Evolutionary conservation across 2,888 invertebrate species (phyloP).

Genomic region (Ornithoptera alexandrae): DNA sequence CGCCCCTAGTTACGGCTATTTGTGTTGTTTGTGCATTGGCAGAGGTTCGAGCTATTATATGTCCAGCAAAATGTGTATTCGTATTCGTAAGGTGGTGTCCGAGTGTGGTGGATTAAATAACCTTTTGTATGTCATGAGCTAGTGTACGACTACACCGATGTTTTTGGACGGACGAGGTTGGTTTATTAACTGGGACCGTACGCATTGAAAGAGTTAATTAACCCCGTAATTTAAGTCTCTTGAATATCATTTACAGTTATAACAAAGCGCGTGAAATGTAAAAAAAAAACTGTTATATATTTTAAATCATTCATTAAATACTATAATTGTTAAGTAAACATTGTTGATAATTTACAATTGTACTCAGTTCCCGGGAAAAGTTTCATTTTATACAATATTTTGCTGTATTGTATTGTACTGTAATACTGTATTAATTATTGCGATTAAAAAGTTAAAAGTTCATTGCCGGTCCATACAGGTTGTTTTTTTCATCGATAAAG

Average conservation of each 20-base stretch:
- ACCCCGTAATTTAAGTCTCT: slow-evolving; percentile 17
- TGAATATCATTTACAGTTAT: slow-evolving; percentile 10
- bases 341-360: not conserved
- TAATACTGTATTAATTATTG: not conserved
- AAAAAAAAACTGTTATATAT: not conserved
- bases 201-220: slow-evolving; percentile 21
- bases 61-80: slow-evolving; percentile 56
- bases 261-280: not conserved
- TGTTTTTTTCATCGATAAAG: slow-evolving; percentile 21
- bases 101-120: slow-evolving; percentile 55
- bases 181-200: slow-evolving; percentile 38
- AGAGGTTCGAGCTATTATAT: slow-evolving; percentile 50
- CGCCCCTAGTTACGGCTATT: slow-evolving; percentile 52
- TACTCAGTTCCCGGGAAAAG: not conserved
- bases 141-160: slow-evolving; percentile 61
- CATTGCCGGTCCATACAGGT: slow-evolving; percentile 13
- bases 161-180: slow-evolving; percentile 74
- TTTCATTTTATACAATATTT: too few species aligned
- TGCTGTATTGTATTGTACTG: too few species aligned
- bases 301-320: not conserved
- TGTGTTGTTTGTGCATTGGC: slow-evolving; percentile 52
- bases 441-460: slow-evolving; percentile 10
- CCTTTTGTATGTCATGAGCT: slow-evolving; percentile 59
- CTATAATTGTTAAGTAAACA: not conserved
- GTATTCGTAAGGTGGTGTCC: slow-evolving; percentile 59